Evolutionary conservation across 2,888 invertebrate genomes (phyloP).

Genomic region (Cantharis rustica): DNA sequence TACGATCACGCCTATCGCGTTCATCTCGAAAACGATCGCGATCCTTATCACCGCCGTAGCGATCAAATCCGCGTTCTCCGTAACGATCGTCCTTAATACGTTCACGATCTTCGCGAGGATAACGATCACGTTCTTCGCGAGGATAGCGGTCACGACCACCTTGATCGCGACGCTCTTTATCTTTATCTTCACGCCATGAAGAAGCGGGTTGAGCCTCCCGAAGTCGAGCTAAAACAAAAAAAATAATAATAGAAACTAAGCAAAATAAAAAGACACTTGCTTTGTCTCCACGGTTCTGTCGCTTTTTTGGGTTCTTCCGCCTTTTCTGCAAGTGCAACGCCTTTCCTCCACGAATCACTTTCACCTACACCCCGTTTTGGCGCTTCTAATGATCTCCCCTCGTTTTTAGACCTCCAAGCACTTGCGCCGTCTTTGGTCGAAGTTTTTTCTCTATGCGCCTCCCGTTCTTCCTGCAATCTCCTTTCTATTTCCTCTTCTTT

Average conservation of each 20-base stretch:
- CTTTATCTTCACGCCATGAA: constrained; percentile 8
- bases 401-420: constrained; percentile 17
- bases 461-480: constrained; percentile 63
- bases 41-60: constrained; percentile 28
- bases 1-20: constrained; percentile 21
- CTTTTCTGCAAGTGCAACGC: constrained; percentile 8
- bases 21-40: constrained; percentile 27
- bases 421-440: constrained; percentile 4
- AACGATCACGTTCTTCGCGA: constrained; percentile 16
- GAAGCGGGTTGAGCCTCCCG: constrained; percentile 22
- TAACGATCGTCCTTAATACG: constrained; percentile 10
- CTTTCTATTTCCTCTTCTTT: constrained; percentile 75
- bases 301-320: constrained; percentile 37
- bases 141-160: background rate
- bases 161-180: background rate
- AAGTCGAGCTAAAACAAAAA: constrained; percentile 24
- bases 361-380: constrained; percentile 10
- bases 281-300: constrained; percentile 43
- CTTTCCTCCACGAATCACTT: constrained; percentile 20
- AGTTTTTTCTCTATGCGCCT: constrained; percentile 33
- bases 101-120: constrained; percentile 11
- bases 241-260: background rate
- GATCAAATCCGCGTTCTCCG: constrained; percentile 27
- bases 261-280: constrained; percentile 32
- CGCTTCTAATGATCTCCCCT: background rate